Percentiles rank a stretch among this genome's conserved stretches.
These are phyloP conservation scores for Chlorocebus sabaeus DNA, from an alignment of 2,113 vertebrate species.

Conservation along the genomic window DNA sequence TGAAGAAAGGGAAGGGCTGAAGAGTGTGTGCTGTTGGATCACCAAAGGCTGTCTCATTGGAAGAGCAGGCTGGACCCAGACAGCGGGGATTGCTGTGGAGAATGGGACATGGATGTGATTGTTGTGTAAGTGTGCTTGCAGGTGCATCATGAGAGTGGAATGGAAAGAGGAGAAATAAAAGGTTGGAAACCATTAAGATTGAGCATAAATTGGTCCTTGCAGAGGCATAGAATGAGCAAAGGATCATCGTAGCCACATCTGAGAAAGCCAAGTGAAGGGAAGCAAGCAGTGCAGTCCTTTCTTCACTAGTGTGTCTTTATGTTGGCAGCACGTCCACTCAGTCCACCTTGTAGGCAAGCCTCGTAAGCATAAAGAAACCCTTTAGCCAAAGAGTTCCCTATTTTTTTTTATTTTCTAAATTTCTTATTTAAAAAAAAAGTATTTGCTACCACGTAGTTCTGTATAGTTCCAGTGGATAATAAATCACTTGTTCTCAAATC, in stretches of 20 bases:
- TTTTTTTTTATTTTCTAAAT: background rate
- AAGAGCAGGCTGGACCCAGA: background rate
- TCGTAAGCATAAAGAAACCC: background rate
- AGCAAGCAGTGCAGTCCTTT: background rate
- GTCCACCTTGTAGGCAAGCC: background rate
- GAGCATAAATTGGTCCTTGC: background rate
- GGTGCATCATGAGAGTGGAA: rapidly evolving
- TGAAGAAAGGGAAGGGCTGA: too few species aligned
- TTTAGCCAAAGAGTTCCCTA: background rate
- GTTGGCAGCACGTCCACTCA: rapidly evolving
- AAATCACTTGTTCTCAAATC: background rate
- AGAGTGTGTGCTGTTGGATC: too few species aligned
- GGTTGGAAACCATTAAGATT: background rate
- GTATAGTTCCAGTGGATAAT: background rate
- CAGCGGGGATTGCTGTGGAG: too few species aligned
- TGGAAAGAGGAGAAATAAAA: background rate
- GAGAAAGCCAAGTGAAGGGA: background rate
- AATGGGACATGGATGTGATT: rapidly evolving
- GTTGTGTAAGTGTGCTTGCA: rapidly evolving
- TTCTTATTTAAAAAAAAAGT: background rate
- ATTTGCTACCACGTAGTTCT: background rate
- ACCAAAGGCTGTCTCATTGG: background rate
- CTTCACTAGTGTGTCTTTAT: background rate
- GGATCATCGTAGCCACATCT: rapidly evolving
- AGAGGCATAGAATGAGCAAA: background rate